Base-by-base conservation (phyloP, 2,888 invertebrate species). In the Hypomecis punctinalis region DNA sequence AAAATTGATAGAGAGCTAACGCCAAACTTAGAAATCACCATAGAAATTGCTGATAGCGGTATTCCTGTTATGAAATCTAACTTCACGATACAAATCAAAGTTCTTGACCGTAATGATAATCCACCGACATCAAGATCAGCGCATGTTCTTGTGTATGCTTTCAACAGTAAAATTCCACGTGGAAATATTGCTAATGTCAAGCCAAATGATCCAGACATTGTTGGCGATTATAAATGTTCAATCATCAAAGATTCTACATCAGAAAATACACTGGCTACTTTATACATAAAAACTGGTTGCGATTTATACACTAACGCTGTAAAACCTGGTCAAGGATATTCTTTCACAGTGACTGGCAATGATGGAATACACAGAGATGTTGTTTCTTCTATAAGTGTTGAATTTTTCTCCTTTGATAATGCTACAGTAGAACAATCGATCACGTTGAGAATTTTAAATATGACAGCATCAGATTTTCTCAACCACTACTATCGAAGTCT, bases 171-270 rank as follows among this genome's bases (percentile, higher is more conserved):
- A 67, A 95, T 96, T 76, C 96, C 97, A 0, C 83, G 94, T 33
- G 97, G 97, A n/a, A 96, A 96, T 88, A 96, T 99, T 69, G 99
- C 98, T 6, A 95, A 98, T 85, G 97, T 99, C 0, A 97, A 96
- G 86, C 99, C 99, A 0, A 96, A 97, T 79, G 99, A 99, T 91
- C 95, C 96, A 0, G 99, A 99, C 84, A 94, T 95, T n/a, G 95
- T 95, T 57, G 99, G 98, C 5, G 96, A 97, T 78, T 99, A 98
- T 81, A 95, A 94, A 77, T 99, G 99, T 83, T 96, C 95, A 81
- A 95, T 98, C 69, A 88, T 97, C 93, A 86, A 95, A 96, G 82
- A 93, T 94, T 76, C 95, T 92, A 85, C 95, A 87, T 81, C 94
- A 91, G 74, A 95, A 93, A 86, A 78, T 70, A 91, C 95, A 10